phyloP scores from a whole-genome alignment of 2,113 vertebrate genomes.

The Calyptommatus sinebrachiatus region DNA sequence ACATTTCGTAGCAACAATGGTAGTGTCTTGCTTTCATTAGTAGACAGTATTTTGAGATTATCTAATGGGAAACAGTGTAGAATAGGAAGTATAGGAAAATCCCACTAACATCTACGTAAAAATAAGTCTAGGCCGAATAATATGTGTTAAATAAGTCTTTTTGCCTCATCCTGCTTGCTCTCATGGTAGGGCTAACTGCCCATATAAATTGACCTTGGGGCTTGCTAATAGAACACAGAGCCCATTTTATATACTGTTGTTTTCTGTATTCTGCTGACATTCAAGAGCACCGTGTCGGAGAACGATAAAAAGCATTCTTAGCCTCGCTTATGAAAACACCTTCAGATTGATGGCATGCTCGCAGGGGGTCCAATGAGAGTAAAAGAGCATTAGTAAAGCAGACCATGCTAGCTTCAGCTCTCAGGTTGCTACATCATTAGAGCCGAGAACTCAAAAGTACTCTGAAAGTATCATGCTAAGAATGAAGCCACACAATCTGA shows the following conservation, averaged over 20 bases:
- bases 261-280: background rate
- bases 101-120: too few relatives aligned
- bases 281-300: background rate
- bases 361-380: background rate
- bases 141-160: too few relatives aligned
- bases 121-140: too few relatives aligned
- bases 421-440: background rate
- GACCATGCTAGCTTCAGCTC: background rate
- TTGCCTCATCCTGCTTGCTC: background rate
- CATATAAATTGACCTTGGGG: background rate
- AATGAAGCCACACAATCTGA: conserved; percentile 10
- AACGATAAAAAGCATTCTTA: background rate
- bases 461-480: background rate
- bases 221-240: background rate
- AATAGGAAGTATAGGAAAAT: too few relatives aligned
- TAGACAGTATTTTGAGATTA: too few relatives aligned
- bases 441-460: background rate
- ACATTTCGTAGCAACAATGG: too few relatives aligned
- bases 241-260: background rate
- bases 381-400: background rate
- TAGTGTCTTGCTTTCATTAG: too few relatives aligned
- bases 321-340: background rate
- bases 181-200: background rate
- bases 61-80: too few relatives aligned
- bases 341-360: background rate